Conservation (phyloP, 2,113 vertebrate species). For the Apodemus sylvaticus region DNA sequence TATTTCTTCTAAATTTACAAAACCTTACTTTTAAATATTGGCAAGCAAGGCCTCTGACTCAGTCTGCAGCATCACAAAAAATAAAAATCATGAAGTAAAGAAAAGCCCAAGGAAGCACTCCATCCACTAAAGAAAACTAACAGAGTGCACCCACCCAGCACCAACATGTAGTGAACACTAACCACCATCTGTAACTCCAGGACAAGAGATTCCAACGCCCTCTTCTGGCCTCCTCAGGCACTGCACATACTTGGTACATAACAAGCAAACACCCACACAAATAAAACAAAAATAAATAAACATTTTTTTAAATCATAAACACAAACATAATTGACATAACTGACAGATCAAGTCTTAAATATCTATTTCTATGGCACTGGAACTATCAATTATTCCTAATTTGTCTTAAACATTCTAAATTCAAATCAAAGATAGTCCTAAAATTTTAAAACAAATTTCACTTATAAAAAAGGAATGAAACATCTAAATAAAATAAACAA, state of each 20-base stretch:
- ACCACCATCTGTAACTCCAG: not conserved
- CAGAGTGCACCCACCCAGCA: not conserved
- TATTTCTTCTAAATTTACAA: not conserved
- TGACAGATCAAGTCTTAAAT: constrained; percentile 14
- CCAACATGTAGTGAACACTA: not conserved
- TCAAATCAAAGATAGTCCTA: constrained; percentile 7
- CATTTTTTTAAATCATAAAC: not conserved
- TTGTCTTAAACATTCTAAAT: constrained; percentile 34
- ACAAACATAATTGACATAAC: not conserved
- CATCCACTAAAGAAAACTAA: not conserved
- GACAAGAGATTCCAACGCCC: not conserved
- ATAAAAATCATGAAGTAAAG: not conserved
- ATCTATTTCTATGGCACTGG: not conserved
- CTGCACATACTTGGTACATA: not conserved
- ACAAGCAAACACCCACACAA: not conserved
- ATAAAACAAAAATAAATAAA: not conserved
- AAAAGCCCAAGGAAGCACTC: not conserved
- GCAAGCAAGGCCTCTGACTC: not conserved
- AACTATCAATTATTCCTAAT: constrained; percentile 44
- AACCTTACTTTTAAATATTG: not conserved
- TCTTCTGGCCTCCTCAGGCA: not conserved
- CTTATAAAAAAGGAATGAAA: constrained; percentile 17
- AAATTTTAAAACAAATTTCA: constrained; percentile 42
- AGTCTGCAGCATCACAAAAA: not conserved
- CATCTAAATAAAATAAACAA: not conserved